These are phyloP conservation scores for Rhimphoctona megacephalus DNA, from an alignment of 2,888 invertebrate species.

Conservation along the genomic window DNA sequence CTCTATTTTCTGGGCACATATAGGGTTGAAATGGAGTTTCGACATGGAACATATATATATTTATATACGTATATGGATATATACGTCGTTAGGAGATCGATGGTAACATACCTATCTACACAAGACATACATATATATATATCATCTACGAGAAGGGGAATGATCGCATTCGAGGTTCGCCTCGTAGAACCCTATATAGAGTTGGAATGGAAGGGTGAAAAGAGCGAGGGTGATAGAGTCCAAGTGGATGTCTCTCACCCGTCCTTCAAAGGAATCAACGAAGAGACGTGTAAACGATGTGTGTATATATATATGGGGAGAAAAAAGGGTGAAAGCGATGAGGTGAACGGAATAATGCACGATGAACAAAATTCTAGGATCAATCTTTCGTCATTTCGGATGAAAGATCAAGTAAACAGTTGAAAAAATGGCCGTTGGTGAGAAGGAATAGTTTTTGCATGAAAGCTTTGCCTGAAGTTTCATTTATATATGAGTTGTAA, in stretches of 20 bases:
- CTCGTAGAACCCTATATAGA: slow-evolving; percentile 49
- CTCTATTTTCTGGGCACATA: slow-evolving; percentile 38
- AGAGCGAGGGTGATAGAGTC: slow-evolving; percentile 47
- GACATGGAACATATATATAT: slow-evolving; percentile 32
- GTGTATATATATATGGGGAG: not conserved
- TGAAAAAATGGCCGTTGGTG: slow-evolving; percentile 19
- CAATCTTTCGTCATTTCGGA: slow-evolving; percentile 19
- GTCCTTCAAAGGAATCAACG: slow-evolving; percentile 45
- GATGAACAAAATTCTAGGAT: slow-evolving; percentile 15
- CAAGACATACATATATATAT: not conserved
- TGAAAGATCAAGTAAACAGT: slow-evolving; percentile 15
- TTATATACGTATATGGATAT: not conserved
- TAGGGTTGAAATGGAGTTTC: slow-evolving; percentile 26
- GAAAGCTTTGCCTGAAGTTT: not conserved
- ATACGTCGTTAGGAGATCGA: not conserved
- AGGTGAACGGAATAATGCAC: slow-evolving; percentile 4
- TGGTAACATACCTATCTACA: not conserved
- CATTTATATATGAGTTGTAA: not conserved
- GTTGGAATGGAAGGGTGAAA: slow-evolving; percentile 45
- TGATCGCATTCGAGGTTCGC: slow-evolving; percentile 48
- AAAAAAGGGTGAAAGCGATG: slow-evolving; percentile 17
- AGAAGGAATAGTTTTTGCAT: not conserved
- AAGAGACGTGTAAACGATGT: slow-evolving; percentile 45
- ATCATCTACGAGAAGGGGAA: slow-evolving; percentile 10
- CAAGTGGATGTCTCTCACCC: slow-evolving; percentile 43